phyloP scores from a whole-genome alignment of 2,888 invertebrate species.

The Oscheius sp. region DNA sequence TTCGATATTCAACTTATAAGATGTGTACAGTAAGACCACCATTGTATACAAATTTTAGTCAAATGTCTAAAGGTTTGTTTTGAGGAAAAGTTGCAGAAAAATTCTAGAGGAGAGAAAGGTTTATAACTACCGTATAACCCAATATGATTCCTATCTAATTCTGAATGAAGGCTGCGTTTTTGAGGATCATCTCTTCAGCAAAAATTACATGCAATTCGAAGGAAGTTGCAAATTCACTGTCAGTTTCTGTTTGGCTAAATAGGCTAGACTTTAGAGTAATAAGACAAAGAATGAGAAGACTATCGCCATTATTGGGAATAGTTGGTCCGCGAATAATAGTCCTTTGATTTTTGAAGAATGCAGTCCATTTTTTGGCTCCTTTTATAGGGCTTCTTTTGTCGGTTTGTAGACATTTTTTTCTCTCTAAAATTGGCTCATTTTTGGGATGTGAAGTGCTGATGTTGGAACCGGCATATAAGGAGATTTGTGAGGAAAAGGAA shows the following conservation, averaged over 20 bases:
- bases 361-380: not conserved
- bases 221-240: not conserved
- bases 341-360: not conserved
- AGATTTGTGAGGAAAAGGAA: not conserved
- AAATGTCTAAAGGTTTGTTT: no score
- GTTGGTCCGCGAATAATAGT: not conserved
- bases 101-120: no score
- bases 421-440: not conserved
- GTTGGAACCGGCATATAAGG: no score
- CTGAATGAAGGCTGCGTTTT: no score
- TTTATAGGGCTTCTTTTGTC: not conserved
- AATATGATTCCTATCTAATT: no score
- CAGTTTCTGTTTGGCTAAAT: not conserved
- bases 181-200: no score
- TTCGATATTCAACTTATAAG: not conserved
- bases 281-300: not conserved
- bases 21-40: not conserved
- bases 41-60: not conserved
- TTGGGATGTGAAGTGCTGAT: not conserved
- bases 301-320: not conserved
- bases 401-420: no score
- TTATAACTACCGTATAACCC: no score
- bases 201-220: no score
- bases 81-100: no score
- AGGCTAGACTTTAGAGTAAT: not conserved